Conservation (phyloP, 2,888 invertebrate species). For the Oscheius sp. region DNA sequence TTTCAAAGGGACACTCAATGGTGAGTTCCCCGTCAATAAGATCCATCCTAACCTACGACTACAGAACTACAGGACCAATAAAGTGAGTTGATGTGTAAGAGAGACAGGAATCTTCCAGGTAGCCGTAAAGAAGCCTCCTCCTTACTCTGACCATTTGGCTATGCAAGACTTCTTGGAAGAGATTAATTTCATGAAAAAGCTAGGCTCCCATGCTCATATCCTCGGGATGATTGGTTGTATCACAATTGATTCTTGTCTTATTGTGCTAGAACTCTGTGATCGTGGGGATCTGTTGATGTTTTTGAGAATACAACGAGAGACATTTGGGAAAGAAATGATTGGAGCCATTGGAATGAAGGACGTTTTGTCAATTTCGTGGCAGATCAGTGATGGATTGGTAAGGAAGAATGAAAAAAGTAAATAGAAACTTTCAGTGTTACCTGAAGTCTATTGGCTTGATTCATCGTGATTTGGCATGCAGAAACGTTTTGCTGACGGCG, state of each 20-base stretch:
- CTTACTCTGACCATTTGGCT: background rate
- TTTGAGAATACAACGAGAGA: conserved; percentile 37
- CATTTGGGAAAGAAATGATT: conserved; percentile 20
- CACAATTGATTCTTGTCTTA: conserved; percentile 35
- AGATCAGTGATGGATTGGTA: background rate
- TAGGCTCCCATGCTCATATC: conserved; percentile 11
- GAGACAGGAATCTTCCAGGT: background rate
- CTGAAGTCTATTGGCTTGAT: background rate
- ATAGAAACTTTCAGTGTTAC: background rate
- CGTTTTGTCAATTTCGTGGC: conserved; percentile 45
- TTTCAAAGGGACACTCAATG: background rate
- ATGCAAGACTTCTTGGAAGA: background rate
- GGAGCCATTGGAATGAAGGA: conserved; percentile 48
- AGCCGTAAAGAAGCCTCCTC: background rate
- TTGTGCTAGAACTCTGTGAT: conserved; percentile 56
- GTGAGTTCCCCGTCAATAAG: background rate
- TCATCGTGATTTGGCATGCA: background rate
- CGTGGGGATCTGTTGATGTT: conserved; percentile 54
- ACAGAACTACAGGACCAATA: too few species aligned
- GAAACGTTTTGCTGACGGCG: background rate
- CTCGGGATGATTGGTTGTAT: conserved; percentile 5
- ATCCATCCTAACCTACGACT: too few species aligned
- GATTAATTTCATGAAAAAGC: background rate
- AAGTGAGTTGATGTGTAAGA: background rate
- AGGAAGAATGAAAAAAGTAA: background rate